These are phyloP conservation scores for Whitmania pigra DNA, from an alignment of 1,140 invertebrate species.

Conservation along the genomic window DNA sequence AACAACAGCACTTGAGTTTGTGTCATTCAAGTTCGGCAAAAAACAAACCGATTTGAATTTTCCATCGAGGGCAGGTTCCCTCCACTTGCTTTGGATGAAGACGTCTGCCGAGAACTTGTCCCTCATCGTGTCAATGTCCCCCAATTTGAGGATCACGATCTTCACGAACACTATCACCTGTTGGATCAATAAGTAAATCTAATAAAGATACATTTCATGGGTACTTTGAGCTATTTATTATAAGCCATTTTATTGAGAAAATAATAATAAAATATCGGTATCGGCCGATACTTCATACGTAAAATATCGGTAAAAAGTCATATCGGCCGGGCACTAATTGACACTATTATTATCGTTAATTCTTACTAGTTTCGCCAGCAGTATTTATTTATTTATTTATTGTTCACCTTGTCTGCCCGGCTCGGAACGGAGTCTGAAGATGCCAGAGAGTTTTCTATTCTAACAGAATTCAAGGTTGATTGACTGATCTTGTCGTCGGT, in stretches of 20 bases:
- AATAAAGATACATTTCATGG: no score
- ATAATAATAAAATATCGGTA: no score
- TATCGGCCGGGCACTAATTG: no score
- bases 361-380: no score
- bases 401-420: not conserved
- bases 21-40: not conserved
- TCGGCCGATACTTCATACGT: no score
- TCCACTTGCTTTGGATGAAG: constrained; percentile 30
- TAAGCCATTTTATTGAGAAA: no score
- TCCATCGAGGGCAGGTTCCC: constrained; percentile 12
- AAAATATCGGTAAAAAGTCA: no score
- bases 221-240: no score
- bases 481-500: not conserved
- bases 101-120: constrained; percentile 21
- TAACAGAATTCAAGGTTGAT: not conserved
- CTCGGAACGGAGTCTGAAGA: not conserved
- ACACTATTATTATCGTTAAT: no score
- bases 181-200: not conserved
- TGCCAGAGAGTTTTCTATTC: not conserved
- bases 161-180: constrained; percentile 13
- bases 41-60: constrained; percentile 5
- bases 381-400: constrained; percentile 2
- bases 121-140: constrained; percentile 26
- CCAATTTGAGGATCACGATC: constrained; percentile 24
- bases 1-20: no score